Base-by-base conservation (phyloP, 2,888 invertebrate genomes). In the Eupithecia exiguata region DNA sequence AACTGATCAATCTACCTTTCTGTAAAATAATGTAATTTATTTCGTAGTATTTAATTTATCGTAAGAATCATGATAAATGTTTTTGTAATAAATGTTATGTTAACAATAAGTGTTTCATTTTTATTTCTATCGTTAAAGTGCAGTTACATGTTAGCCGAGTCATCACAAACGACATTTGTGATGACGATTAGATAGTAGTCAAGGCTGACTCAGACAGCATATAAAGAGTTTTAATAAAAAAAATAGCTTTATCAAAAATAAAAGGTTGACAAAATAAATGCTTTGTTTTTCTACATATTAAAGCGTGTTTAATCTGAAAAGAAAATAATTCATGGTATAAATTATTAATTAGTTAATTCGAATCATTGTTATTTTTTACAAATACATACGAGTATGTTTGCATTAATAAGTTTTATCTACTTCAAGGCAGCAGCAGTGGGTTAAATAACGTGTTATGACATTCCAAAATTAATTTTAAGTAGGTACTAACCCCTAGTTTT, bases 41-140 rank as follows among this genome's bases (percentile, higher is more conserved):
- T 65, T 66, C 40, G 14, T 65, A 65, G 69, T 70, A 70, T 72
- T 73, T 73, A 71, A 68, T 75, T 66, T 66, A 43, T 21, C 12
- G 65, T 65, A 40, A 46, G 30, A 30, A 35, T 68, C 1, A 43
- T 18, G 35, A 66, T 66, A 25, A 65, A 66, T 21, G 38, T 21
- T 35, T 62, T 66, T 38, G 25, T 25, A 38, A 65, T 38, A 65
- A 65, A 62, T 18, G 35, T 35, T n/a, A 12, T 21, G 38, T 66
- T 66, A 40, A 40, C 7, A 66, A 66, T 21, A 7, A n/a, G 63
- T n/a, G 10, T 66, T 66, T 66, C 21, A 35, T 35, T 18, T 35
- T 53, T 10, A n/a, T 21, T 53, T 53, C 12, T 58, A 25, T 58
- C 58, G 9, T 12, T 25, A 10, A 25, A 53, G 53, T 21, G 58